A percentile compares a stretch with the other conserved stretches of the same genome.
Evolutionary conservation across 2,888 invertebrate genomes (phyloP).

Genomic region (Philopedon plagiatum): DNA sequence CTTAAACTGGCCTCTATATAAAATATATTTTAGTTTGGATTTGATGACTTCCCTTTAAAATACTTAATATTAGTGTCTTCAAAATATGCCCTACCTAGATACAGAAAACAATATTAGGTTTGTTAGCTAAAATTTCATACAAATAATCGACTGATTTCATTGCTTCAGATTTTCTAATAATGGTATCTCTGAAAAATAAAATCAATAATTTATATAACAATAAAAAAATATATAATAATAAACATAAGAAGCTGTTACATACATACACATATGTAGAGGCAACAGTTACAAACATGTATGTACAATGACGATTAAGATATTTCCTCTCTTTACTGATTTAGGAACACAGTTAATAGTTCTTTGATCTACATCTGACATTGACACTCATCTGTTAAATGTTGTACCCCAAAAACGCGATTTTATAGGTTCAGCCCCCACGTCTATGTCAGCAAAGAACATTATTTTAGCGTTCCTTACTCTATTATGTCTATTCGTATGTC

Average conservation of each 20-base stretch:
- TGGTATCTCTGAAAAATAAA: constrained; percentile 47
- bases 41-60: background rate
- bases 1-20: background rate
- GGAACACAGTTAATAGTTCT: constrained; percentile 10
- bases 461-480: no score
- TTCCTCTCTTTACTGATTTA: background rate
- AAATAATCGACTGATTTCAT: constrained; percentile 2
- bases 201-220: constrained; percentile 12
- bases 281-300: constrained; percentile 10
- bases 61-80: background rate
- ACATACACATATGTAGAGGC: constrained; percentile 7
- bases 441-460: background rate
- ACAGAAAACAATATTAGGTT: background rate
- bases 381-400: constrained; percentile 7
- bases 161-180: constrained; percentile 39
- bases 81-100: constrained; percentile 9
- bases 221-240: constrained; percentile 3
- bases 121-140: background rate
- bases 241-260: background rate
- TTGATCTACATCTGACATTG: constrained; percentile 16
- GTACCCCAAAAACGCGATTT: background rate
- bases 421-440: background rate
- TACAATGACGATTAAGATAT: background rate
- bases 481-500: no score
- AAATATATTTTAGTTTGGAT: background rate